phyloP scores from a whole-genome alignment of 2,797 vertebrate species.

The Carduelis carduelis region DNA sequence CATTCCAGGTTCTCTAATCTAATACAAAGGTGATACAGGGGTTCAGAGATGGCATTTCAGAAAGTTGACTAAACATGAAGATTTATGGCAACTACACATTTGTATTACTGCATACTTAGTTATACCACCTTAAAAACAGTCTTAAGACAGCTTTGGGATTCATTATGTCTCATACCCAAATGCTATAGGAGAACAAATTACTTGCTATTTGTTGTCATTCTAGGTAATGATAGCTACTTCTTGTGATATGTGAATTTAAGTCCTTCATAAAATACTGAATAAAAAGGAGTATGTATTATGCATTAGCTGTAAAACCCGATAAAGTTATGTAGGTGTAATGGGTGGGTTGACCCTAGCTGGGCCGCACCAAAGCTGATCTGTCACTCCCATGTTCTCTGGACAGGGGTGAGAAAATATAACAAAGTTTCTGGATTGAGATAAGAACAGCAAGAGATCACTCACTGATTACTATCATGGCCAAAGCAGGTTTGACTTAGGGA shows the following conservation, averaged over 20 bases:
- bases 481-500: not conserved
- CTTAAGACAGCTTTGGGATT: not conserved
- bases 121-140: not conserved
- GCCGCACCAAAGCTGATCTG: not conserved
- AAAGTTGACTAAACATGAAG: not conserved
- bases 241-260: not conserved
- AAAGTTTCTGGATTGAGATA: not conserved
- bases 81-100: not conserved
- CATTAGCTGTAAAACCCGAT: not conserved
- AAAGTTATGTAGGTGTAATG: not conserved
- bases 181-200: not conserved
- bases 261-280: not conserved
- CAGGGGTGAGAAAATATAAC: not conserved
- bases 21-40: not conserved
- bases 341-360: not conserved
- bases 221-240: not conserved
- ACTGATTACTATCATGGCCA: accelerated
- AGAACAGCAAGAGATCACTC: not conserved
- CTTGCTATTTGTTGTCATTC: not conserved
- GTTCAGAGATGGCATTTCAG: not conserved
- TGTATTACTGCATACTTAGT: not conserved
- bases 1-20: not conserved
- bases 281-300: not conserved
- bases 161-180: not conserved
- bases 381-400: not conserved